phyloP scores from a whole-genome alignment of 2,113 vertebrate species.

The Pachycephala philippinensis region DNA sequence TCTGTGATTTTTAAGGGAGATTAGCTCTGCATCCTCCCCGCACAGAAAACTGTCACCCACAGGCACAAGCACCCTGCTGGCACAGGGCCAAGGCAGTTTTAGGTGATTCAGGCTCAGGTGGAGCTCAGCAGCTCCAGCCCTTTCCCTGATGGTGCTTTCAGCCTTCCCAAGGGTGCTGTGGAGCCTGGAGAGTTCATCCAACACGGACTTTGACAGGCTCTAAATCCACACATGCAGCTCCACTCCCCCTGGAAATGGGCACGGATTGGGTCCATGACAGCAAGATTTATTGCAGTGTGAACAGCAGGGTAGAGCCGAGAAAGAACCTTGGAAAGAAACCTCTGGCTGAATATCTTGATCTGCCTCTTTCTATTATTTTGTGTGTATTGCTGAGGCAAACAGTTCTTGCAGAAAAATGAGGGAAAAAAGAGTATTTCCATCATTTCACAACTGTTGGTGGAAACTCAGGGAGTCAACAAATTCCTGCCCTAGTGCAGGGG shows the following conservation, averaged over 20 bases:
- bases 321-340: neutral
- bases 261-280: rapidly evolving
- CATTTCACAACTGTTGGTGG: neutral
- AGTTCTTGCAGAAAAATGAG: neutral
- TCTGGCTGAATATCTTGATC: neutral
- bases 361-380: neutral
- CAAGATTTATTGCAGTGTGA: neutral
- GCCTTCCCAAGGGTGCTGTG: rapidly evolving
- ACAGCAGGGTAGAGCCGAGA: rapidly evolving
- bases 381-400: neutral
- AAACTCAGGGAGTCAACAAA: neutral
- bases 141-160: neutral
- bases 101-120: neutral
- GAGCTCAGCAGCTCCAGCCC: neutral
- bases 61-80: rapidly evolving
- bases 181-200: neutral
- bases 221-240: neutral
- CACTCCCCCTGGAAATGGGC: neutral
- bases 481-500: neutral
- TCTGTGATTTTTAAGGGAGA: neutral
- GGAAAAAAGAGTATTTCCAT: neutral
- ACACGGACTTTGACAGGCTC: rapidly evolving
- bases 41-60: neutral
- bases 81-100: neutral
- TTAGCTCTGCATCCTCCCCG: rapidly evolving